Evolutionary conservation across 2,797 vertebrate species (phyloP), one percentile per base, ranked within the genome.

Genomic region (Neosilurus mollespiculum): DNA sequence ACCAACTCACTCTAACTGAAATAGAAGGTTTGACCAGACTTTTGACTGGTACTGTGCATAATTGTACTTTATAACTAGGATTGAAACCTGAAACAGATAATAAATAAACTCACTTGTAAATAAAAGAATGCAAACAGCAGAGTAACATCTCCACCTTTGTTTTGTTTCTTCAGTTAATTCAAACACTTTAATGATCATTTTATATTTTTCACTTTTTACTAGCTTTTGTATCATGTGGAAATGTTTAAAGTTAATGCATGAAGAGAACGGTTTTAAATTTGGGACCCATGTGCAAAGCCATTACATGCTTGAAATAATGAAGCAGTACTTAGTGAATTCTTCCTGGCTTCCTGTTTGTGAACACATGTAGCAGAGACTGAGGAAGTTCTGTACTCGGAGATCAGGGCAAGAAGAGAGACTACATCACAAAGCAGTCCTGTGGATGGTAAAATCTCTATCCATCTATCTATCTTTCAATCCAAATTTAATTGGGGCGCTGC

Each of bases 301-400:
- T 20, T 20, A 22, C 8, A 22, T 70, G 67, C 37, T 26, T 72
- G 12, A 72, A 72, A 72, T 24, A 53, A 43, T 43, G 6, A 43
- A 43, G 37, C 37, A n/a, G n/a, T n/a, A n/a, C n/a, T n/a, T n/a
- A n/a, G n/a, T n/a, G n/a, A n/a, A n/a, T n/a, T n/a, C n/a, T n/a
- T n/a, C n/a, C n/a, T 11, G n/a, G 24, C 51, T 77, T 43, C 24
- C 51, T 53, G 30, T 71, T 72, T 61, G 9, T 59, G 16, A 9
- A 0, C 81, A 82, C 62, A 49, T 34, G 20, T 66, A 90, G 87
- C 14, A 49, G 22, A 16, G 0, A 66, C 59, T 4, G 88, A 88
- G 3, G 86, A 90, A 16, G 87, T 78, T 0, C 56, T 90, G 51
- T 92, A 92, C 56, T 66, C 86, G 0, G 81, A 89, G n/a, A 85